Percentiles rank a stretch among this genome's conserved stretches.
Evolutionary conservation across 1,140 invertebrate genomes (phyloP).

Genomic region (Atta colombica): DNA sequence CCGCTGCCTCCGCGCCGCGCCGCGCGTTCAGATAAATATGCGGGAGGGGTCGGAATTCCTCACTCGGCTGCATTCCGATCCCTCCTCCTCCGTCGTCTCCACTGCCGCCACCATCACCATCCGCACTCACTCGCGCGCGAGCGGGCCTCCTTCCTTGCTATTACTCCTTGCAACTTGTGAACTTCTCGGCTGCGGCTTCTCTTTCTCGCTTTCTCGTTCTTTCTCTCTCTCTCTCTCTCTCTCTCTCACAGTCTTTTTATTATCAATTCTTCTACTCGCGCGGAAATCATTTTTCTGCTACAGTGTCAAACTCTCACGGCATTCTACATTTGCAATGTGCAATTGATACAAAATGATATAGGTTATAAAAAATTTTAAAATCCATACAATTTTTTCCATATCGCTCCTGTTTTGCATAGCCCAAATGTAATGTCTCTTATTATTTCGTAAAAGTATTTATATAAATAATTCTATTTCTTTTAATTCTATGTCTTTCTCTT

Average conservation of each 20-base stretch:
- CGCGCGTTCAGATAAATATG: slow-evolving; percentile 86
- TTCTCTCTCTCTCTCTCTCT: slow-evolving; percentile 47
- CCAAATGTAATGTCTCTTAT: neutral
- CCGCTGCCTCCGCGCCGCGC: slow-evolving; percentile 53
- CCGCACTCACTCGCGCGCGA: slow-evolving; percentile 47
- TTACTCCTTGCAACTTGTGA: slow-evolving; percentile 67
- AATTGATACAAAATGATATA: neutral
- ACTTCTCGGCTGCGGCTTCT: slow-evolving; percentile 39
- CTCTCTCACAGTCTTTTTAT: neutral
- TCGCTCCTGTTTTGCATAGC: neutral
- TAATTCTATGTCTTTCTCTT: neutral
- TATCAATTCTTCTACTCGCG: slow-evolving; percentile 3
- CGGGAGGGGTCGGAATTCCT: slow-evolving; percentile 87
- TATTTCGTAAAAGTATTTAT: neutral
- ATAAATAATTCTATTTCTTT: neutral
- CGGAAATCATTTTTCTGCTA: neutral
- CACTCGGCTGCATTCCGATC: slow-evolving; percentile 86
- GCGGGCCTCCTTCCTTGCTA: slow-evolving; percentile 61
- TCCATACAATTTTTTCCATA: neutral
- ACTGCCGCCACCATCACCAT: slow-evolving; percentile 57
- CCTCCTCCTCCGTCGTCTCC: slow-evolving; percentile 62
- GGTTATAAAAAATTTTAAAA: neutral
- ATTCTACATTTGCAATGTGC: neutral
- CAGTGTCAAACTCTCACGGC: neutral
- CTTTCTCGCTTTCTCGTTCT: slow-evolving; percentile 28